These are phyloP conservation scores for Gorsachius magnificus DNA, from an alignment of 2,797 vertebrate genomes.

Conservation along the genomic window DNA sequence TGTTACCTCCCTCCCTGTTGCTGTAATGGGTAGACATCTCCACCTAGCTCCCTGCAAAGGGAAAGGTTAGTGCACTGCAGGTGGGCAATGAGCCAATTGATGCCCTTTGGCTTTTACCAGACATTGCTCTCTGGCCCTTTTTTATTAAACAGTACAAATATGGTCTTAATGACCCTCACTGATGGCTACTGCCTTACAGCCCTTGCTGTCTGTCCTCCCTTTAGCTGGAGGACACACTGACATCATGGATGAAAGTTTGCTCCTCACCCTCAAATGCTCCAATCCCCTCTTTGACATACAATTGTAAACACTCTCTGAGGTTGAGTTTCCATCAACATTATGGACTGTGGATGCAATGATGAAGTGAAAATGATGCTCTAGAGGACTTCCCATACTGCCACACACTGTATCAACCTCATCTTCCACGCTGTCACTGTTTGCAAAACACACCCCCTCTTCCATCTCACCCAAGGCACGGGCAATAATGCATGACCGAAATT, in stretches of 20 bases:
- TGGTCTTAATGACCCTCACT: neutral
- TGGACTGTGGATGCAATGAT: neutral
- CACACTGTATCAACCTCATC: neutral
- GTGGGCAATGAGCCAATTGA: neutral
- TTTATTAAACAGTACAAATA: neutral
- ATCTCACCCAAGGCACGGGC: neutral
- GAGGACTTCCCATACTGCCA: neutral
- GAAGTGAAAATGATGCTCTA: neutral
- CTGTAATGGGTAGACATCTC: neutral
- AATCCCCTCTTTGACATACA: neutral
- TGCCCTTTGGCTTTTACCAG: neutral
- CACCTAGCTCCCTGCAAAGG: neutral
- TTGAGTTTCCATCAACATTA: neutral
- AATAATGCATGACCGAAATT: neutral
- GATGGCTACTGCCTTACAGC: neutral
- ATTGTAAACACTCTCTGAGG: neutral
- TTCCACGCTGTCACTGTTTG: neutral
- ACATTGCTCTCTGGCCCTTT: neutral
- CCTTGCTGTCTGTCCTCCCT: neutral
- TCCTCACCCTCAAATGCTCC: neutral
- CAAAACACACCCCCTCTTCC: neutral
- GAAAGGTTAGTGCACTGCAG: neutral
- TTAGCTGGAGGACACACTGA: neutral
- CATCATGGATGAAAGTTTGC: fast-evolving
- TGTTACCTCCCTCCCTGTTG: neutral